A percentile compares a stretch with the other conserved stretches of the same genome.
Conservation (phyloP, 2,888 invertebrate genomes). For the Phanerotoma sp. region DNA sequence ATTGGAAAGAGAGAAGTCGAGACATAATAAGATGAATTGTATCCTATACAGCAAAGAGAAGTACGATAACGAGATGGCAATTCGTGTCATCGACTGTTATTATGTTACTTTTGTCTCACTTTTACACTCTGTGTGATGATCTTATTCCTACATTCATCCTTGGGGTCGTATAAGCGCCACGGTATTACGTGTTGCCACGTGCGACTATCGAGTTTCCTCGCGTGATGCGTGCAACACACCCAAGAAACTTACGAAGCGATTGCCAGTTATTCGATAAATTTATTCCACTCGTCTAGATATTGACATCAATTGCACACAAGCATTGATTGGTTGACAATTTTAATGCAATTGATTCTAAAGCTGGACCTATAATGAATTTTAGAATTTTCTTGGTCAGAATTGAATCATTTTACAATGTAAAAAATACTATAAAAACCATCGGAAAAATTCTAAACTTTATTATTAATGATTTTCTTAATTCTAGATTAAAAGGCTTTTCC, state of each 20-base stretch:
- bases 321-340: neutral
- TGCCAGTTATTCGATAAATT: no score
- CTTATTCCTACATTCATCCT: neutral
- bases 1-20: conserved; percentile 3
- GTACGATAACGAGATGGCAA: conserved; percentile 11
- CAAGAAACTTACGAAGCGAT: no score
- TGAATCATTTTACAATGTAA: no score
- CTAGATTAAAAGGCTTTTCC: no score
- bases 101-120: neutral
- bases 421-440: no score
- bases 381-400: no score
- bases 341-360: neutral
- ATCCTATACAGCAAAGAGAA: neutral
- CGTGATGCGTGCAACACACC: conserved; percentile 2
- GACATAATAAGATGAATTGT: neutral
- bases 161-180: neutral
- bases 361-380: no score
- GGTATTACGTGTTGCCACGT: conserved; percentile 35
- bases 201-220: conserved; percentile 31
- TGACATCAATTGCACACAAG: neutral
- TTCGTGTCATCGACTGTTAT: conserved; percentile 11
- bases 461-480: no score
- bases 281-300: neutral
- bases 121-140: neutral
- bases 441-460: no score